Base-by-base conservation (phyloP, 1,140 invertebrate species). In the Melanaphis sacchari region DNA sequence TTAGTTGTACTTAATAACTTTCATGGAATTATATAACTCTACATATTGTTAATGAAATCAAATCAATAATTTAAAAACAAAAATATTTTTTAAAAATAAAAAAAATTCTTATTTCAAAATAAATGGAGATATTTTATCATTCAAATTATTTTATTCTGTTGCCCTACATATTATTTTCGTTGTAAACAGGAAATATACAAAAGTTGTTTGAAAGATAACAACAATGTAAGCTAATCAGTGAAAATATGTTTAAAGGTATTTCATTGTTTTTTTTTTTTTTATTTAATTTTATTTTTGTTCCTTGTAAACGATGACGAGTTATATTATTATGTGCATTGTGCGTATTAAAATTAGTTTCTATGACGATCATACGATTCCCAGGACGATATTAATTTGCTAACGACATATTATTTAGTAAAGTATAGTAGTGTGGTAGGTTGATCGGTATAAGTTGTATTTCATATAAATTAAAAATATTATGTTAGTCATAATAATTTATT, bases 151-250 rank as follows among this genome's bases (percentile, higher is more conserved):
- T 76, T 76, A 41, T 84, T 84, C 2, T 38, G 22, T 41, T 26
- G 38, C 24, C 22, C 82, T 41, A 84, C 24, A 84, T 40, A 84
- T 18, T 41, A 84, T 84, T 84, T 84, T 40, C 8, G 24, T 40
- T 41, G 82, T 76, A 76, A 76, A 76, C 82, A 26, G 40, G 26
- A 24, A 26, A 41, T 26, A 84, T 15, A 84, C 82, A 26, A 84
- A 76, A n/a, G 22, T 84, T 40, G 82, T 31, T 84, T 24, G 9
- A 41, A 84, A 84, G 82, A 84, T 40, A 26, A 84, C 82, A 26
- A 84, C 82, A 84, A 84, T 40, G 82, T 26, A 40, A 84, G 40
- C 59, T 76, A 76, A 76, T 76, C 31, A 76, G 59, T 76, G n/a
- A 76, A 76, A 76, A 76, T 49, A 49, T 76, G 31, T 76, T 59